These are phyloP conservation scores for Muntiacus muntjak DNA, from an alignment of 2,113 vertebrate species.

Conservation along the genomic window DNA sequence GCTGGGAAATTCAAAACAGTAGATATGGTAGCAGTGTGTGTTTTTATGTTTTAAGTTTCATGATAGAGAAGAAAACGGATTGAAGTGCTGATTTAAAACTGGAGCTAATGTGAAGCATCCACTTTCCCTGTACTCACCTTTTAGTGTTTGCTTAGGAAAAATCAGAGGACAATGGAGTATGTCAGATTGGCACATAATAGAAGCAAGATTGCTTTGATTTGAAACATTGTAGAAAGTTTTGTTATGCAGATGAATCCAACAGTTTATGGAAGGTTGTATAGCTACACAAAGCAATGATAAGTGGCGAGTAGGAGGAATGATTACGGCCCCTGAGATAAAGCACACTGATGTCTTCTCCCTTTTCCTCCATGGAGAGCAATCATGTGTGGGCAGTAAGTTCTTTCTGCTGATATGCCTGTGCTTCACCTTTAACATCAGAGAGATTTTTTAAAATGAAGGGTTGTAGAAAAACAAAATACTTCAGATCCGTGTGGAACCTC, in stretches of 20 bases:
- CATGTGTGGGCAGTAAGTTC: background rate
- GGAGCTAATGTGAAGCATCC: background rate
- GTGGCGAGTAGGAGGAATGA: background rate
- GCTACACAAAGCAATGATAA: background rate
- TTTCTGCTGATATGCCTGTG: background rate
- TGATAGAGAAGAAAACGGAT: background rate
- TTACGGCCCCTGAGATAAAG: background rate
- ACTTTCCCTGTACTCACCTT: background rate
- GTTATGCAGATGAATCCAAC: background rate
- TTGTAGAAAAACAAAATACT: background rate
- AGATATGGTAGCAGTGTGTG: background rate
- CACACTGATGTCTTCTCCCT: background rate
- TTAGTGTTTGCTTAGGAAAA: background rate
- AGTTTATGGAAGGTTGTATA: background rate
- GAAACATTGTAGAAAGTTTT: background rate
- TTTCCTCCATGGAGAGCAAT: background rate
- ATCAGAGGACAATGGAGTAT: background rate
- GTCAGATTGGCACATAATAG: background rate
- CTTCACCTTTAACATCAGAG: background rate
- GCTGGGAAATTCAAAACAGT: background rate
- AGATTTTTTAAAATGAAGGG: background rate
- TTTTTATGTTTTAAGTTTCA: background rate
- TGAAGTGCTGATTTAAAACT: background rate
- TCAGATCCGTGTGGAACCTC: background rate
- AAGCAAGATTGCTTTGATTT: background rate